Conservation (phyloP, 1,140 invertebrate genomes). For the Coelopa frigida region DNA sequence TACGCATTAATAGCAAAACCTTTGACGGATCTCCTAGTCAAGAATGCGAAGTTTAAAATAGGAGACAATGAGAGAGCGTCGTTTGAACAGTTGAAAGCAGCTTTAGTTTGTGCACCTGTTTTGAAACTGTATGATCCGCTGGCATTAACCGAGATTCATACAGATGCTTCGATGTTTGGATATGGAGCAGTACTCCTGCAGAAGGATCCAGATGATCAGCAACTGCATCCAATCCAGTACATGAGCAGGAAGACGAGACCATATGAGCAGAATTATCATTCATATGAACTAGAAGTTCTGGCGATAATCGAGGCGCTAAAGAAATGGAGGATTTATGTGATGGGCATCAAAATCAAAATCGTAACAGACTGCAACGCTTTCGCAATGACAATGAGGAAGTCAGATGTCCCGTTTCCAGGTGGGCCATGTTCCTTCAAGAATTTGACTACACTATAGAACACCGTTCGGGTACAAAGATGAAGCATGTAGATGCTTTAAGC, state of each 20-base stretch:
- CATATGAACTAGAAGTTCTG: conserved; percentile 25
- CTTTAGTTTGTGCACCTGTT: conserved; percentile 12
- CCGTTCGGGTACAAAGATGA: conserved; percentile 14
- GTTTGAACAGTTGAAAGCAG: conserved; percentile 12
- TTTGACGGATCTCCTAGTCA: conserved; percentile 15
- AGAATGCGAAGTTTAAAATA: conserved; percentile 5
- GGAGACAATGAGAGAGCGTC: neutral
- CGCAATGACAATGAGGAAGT: conserved; percentile 14
- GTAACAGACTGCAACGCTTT: conserved; percentile 20
- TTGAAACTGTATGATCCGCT: conserved; percentile 14
- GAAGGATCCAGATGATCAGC: conserved; percentile 23
- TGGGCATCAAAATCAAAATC: conserved; percentile 13
- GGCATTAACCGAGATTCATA: conserved; percentile 14
- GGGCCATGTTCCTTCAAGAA: conserved; percentile 13
- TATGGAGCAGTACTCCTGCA: conserved; percentile 26
- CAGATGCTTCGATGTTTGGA: conserved; percentile 20
- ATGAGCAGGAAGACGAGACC: conserved; percentile 28
- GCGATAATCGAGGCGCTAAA: conserved; percentile 16
- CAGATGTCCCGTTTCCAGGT: conserved; percentile 14
- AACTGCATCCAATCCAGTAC: conserved; percentile 27
- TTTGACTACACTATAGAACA: conserved; percentile 14
- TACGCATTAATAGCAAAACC: conserved; percentile 25
- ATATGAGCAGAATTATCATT: conserved; percentile 23
- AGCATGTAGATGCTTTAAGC: conserved; percentile 16
- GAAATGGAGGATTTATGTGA: conserved; percentile 15